Conservation (phyloP, 1,140 invertebrate species). For the Trinorchestia longiramus region DNA sequence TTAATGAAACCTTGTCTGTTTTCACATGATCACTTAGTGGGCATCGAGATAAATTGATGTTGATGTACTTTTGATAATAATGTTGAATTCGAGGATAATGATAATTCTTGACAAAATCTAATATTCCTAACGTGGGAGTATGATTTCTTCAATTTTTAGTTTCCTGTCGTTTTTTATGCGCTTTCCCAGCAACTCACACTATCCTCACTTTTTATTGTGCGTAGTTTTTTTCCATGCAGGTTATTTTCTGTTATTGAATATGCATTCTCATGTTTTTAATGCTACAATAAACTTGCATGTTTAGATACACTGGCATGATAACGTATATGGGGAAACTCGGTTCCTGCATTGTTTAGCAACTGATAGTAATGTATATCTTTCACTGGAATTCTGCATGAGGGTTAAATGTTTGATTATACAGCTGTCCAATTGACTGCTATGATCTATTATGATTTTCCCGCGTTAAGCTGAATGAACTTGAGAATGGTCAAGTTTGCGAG, state of each 20-base stretch:
- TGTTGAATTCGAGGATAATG: not conserved
- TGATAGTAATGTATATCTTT: not conserved
- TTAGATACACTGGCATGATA: not conserved
- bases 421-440: not conserved
- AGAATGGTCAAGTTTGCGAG: not conserved
- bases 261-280: not conserved
- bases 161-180: not conserved
- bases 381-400: not conserved
- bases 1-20: not conserved
- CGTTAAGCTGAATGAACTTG: not conserved
- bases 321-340: not conserved
- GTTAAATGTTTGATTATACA: not conserved
- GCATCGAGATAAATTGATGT: not conserved
- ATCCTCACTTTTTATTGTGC: not conserved
- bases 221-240: not conserved
- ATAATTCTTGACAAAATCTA: not conserved
- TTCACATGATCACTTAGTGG: not conserved
- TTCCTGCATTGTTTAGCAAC: not conserved
- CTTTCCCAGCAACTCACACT: not conserved
- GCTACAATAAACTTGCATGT: not conserved
- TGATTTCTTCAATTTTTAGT: not conserved
- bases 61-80: not conserved
- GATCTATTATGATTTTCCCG: not conserved
- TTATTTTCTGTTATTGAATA: not conserved
- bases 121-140: not conserved